phyloP scores from a whole-genome alignment of 2,113 vertebrate species.

The Corythoichthys intestinalis region DNA sequence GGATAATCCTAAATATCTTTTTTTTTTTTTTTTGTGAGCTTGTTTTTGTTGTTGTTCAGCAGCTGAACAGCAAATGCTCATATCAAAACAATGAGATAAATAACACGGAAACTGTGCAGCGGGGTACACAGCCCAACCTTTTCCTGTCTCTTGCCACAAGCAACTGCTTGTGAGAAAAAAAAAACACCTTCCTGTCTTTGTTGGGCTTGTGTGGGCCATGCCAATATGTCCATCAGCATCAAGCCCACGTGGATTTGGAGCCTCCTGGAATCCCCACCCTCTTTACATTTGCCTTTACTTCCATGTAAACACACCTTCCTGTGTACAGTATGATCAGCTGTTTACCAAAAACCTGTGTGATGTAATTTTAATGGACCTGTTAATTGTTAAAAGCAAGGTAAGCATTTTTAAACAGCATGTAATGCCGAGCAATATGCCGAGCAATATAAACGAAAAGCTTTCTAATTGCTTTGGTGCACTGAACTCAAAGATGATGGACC shows the following conservation, averaged over 20 bases:
- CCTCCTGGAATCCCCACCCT: conserved; percentile 22
- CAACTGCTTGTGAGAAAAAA: conserved; percentile 38
- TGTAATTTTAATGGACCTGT: background rate
- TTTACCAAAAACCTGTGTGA: background rate
- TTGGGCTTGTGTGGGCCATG: conserved; percentile 50
- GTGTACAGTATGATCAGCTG: conserved; percentile 1
- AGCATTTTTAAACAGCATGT: conserved; percentile 1
- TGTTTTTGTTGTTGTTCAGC: conserved; percentile 13
- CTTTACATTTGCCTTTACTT: conserved; percentile 32
- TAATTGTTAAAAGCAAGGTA: background rate
- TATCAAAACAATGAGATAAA: conserved; percentile 63
- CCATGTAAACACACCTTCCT: conserved; percentile 24
- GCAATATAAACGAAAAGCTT: conserved; percentile 2
- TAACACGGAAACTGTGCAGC: conserved; percentile 56
- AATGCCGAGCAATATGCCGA: background rate
- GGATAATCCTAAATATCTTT: conserved; percentile 9
- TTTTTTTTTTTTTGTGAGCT: conserved; percentile 43
- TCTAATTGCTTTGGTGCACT: background rate
- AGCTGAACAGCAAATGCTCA: conserved; percentile 47
- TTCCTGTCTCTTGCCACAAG: conserved; percentile 64
- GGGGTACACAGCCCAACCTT: conserved; percentile 57
- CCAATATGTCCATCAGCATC: conserved; percentile 57
- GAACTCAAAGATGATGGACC: background rate
- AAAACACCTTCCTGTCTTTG: conserved; percentile 73
- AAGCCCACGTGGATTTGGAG: conserved; percentile 16